Evolutionary conservation across 2,113 vertebrate species (phyloP).

Genomic region (Pelusios castaneus): DNA sequence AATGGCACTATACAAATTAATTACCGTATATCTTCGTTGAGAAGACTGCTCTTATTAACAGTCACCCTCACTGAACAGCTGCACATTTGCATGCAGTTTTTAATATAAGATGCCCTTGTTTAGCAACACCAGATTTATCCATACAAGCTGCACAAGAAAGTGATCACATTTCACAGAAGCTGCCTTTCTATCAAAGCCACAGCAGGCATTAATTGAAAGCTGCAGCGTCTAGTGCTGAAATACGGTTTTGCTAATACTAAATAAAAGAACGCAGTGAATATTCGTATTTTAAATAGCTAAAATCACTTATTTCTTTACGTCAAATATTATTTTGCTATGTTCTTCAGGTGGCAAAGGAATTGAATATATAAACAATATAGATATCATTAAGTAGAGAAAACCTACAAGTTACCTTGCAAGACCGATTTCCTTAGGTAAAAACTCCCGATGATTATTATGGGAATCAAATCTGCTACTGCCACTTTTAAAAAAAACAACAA

Average conservation of each 20-base stretch:
- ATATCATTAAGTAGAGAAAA: not conserved
- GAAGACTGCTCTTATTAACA: not conserved
- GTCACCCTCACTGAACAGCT: not conserved
- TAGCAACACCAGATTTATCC: not conserved
- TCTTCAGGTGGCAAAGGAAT: not conserved
- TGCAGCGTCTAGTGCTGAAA: not conserved
- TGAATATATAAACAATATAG: not conserved
- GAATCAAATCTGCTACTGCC: not conserved
- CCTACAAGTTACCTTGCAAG: not conserved
- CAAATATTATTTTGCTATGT: slow-evolving; percentile 14
- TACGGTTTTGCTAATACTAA: not conserved
- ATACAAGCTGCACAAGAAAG: not conserved
- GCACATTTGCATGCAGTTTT: not conserved
- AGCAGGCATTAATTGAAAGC: not conserved
- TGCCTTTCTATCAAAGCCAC: not conserved
- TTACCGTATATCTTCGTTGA: not conserved
- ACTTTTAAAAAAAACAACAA: not conserved
- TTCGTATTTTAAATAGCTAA: not conserved
- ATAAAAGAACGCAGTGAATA: not conserved
- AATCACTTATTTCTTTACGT: not conserved
- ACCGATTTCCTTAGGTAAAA: not conserved
- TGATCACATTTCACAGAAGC: not conserved
- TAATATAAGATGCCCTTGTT: not conserved
- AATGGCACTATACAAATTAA: accelerated
- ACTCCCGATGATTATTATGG: not conserved